Evolutionary conservation across 2,113 vertebrate genomes (phyloP).

Genomic region (Pluvianellus socialis): DNA sequence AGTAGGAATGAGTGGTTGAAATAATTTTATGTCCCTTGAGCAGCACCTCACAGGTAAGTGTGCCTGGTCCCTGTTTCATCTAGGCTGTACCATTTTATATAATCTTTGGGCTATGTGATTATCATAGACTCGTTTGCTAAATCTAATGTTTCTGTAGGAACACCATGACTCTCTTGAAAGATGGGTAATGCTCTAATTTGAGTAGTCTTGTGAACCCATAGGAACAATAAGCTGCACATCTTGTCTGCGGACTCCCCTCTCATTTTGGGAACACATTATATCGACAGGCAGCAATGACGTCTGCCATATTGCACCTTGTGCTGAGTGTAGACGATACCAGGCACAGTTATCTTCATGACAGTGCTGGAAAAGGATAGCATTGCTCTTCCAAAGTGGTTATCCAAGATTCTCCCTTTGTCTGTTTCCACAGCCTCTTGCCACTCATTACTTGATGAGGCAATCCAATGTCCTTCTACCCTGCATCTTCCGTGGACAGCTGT

Average conservation of each 20-base stretch:
- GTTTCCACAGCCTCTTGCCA: neutral
- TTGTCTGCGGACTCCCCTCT: neutral
- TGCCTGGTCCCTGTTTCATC: neutral
- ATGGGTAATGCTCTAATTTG: neutral
- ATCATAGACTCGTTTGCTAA: neutral
- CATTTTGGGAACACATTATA: neutral
- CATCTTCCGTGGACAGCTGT: neutral
- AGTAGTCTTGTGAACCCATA: neutral
- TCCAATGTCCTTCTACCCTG: neutral
- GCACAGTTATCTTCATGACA: neutral
- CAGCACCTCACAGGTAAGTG: neutral
- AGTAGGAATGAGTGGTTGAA: neutral
- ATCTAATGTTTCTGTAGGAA: neutral
- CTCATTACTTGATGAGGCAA: neutral
- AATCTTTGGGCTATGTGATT: neutral
- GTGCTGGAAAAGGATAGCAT: neutral
- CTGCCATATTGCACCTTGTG: neutral
- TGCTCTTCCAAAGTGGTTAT: neutral
- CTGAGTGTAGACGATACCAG: neutral
- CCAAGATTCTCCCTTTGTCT: neutral
- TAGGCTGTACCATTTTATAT: neutral
- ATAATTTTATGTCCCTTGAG: neutral
- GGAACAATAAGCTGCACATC: neutral
- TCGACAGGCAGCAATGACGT: neutral
- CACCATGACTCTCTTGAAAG: neutral